Evolutionary conservation across 2,888 invertebrate genomes (phyloP).

Genomic region (Idaea aversata): DNA sequence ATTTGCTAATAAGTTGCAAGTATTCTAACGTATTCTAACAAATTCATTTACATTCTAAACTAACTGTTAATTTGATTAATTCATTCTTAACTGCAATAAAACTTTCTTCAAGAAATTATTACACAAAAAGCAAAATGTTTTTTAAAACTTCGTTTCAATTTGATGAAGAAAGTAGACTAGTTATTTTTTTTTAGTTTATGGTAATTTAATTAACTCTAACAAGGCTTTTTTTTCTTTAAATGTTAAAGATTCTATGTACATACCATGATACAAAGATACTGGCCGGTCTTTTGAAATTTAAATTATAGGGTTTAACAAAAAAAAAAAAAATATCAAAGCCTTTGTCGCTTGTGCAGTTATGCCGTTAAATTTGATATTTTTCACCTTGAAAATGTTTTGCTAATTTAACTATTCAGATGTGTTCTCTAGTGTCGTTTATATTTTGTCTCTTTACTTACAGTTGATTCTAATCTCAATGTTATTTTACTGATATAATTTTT

Average conservation of each 20-base stretch:
- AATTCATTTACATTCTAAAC: not conserved
- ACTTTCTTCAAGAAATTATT: not conserved
- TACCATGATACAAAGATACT: not conserved
- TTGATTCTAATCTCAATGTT: slow-evolving; percentile 28
- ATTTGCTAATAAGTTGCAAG: not conserved
- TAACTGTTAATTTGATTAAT: not conserved
- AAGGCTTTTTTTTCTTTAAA: not conserved
- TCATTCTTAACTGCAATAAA: not conserved
- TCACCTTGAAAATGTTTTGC: too few species aligned
- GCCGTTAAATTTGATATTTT: too few species aligned
- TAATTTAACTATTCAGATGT: too few species aligned
- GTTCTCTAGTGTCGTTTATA: not conserved
- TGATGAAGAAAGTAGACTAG: not conserved
- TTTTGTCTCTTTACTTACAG: slow-evolving; percentile 7
- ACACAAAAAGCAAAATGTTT: not conserved
- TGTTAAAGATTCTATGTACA: not conserved
- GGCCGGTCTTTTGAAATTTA: too few species aligned
- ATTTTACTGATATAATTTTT: slow-evolving; percentile 34
- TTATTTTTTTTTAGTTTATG: not conserved
- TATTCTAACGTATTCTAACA: not conserved
- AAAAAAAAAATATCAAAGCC: too few species aligned
- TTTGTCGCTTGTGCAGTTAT: too few species aligned
- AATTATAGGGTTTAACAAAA: too few species aligned
- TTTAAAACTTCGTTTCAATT: not conserved
- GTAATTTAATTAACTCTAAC: not conserved